A percentile compares a stretch with the other conserved stretches of the same genome.
Conservation (phyloP, 1,140 invertebrate genomes). For the Mycetomoellerius zeteki region DNA sequence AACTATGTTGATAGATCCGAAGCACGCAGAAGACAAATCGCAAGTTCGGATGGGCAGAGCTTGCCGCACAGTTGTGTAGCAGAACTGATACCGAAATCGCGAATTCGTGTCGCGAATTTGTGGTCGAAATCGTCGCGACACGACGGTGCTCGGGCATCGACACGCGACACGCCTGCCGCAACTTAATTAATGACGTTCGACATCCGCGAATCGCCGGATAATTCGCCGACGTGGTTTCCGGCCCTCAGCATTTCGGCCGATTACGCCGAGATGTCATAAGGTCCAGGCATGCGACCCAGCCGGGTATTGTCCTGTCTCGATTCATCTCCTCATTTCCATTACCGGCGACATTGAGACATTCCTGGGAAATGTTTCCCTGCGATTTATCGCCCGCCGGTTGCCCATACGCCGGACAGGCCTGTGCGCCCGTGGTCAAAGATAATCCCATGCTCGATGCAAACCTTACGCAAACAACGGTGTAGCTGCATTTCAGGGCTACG, state of each 20-base stretch:
- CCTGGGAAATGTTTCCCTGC: slow-evolving; percentile 60
- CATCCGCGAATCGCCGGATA: slow-evolving; percentile 31
- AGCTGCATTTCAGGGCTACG: slow-evolving; percentile 41
- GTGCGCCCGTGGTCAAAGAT: slow-evolving; percentile 41
- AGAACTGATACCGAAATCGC: neutral
- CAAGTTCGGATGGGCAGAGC: neutral
- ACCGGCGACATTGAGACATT: slow-evolving; percentile 63
- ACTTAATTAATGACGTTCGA: slow-evolving; percentile 63
- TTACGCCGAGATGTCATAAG: slow-evolving; percentile 47
- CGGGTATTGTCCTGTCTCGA: slow-evolving; percentile 49
- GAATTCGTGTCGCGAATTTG: slow-evolving; percentile 4
- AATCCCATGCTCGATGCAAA: slow-evolving; percentile 56
- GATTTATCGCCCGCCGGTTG: slow-evolving; percentile 65
- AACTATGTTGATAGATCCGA: neutral
- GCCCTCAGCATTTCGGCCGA: neutral
- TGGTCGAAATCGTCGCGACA: slow-evolving; percentile 5
- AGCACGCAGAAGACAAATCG: slow-evolving; percentile 30
- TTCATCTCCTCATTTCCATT: slow-evolving; percentile 63
- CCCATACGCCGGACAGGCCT: neutral
- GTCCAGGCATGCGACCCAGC: slow-evolving; percentile 29
- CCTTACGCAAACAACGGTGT: slow-evolving; percentile 48
- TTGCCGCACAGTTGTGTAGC: neutral
- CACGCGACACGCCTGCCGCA: neutral
- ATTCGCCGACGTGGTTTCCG: slow-evolving; percentile 38
- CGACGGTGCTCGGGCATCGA: neutral